Evolutionary conservation across 2,888 invertebrate genomes (phyloP).

Genomic region (Parthenolecanium corni): DNA sequence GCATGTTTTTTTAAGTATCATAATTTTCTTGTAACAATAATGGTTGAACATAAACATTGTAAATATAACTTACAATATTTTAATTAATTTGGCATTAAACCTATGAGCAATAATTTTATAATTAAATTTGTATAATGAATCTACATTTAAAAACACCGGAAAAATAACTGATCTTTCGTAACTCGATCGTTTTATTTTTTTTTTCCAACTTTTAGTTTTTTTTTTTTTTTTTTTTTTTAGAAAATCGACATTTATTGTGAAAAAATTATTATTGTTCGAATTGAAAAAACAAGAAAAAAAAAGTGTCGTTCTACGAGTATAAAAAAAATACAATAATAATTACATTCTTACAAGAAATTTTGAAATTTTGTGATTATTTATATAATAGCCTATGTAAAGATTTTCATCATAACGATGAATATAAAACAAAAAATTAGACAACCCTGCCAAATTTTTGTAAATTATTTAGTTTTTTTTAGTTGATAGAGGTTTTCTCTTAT

Average conservation of each 20-base stretch:
- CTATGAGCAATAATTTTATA: slow-evolving; percentile 26
- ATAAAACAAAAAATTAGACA: no score
- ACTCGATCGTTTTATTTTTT: not conserved
- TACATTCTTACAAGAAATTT: not conserved
- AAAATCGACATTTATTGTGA: slow-evolving; percentile 7
- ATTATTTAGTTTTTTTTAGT: no score
- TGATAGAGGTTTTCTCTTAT: no score
- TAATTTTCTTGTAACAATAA: slow-evolving; percentile 16
- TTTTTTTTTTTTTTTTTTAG: not conserved
- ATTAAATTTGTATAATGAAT: slow-evolving; percentile 8
- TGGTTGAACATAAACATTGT: slow-evolving; percentile 22
- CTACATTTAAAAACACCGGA: not conserved
- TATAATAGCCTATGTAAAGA: no score
- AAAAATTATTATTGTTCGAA: slow-evolving; percentile 4
- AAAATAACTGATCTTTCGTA: not conserved
- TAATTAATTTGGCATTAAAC: slow-evolving; percentile 24
- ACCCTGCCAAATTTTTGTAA: no score
- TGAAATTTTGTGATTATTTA: no score
- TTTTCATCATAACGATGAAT: no score
- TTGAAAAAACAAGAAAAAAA: not conserved
- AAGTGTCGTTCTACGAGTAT: not conserved
- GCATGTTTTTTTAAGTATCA: not conserved
- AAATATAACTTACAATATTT: slow-evolving; percentile 22
- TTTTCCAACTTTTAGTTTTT: not conserved
- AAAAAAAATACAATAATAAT: not conserved